Percentiles rank a stretch among this genome's conserved stretches.
These are phyloP conservation scores for Arenicola marina DNA, from an alignment of 2,888 invertebrate species.

Conservation along the genomic window DNA sequence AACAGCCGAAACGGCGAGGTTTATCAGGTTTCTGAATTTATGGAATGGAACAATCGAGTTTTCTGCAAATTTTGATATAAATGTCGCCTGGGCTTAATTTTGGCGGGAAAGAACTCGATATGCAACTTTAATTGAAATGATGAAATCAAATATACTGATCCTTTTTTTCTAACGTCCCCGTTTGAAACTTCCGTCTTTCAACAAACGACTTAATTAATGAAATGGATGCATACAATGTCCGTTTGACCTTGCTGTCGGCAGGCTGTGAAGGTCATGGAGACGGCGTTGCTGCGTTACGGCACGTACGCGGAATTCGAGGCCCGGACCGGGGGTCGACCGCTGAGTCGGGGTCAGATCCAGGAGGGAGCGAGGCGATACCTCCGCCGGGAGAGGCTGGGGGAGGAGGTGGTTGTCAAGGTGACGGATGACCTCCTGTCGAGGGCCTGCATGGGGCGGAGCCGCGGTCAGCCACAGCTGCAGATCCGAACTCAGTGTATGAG, in stretches of 20 bases:
- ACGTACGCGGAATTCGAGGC: constrained; percentile 51
- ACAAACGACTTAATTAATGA: too few species aligned
- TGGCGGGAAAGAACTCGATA: too few species aligned
- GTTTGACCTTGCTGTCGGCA: constrained; percentile 29
- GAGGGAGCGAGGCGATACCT: constrained; percentile 39
- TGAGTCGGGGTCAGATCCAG: constrained; percentile 42
- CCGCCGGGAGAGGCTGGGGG: constrained; percentile 22
- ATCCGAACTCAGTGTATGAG: constrained; percentile 48
- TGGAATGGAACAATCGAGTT: too few species aligned
- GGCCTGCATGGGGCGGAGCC: constrained; percentile 50
- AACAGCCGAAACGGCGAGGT: too few species aligned
- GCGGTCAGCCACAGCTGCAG: constrained; percentile 49
- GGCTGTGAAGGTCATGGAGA: constrained; percentile 53
- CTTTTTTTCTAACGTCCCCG: too few species aligned
- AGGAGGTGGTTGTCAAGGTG: constrained; percentile 19
- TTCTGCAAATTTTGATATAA: too few species aligned
- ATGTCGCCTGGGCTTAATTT: too few species aligned
- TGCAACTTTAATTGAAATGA: too few species aligned
- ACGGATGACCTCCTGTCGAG: constrained; percentile 47
- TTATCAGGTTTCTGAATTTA: too few species aligned
- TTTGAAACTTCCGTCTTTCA: too few species aligned
- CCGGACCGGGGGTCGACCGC: constrained; percentile 45
- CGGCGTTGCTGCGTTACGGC: constrained; percentile 45
- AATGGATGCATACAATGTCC: background rate
- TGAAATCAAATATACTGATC: too few species aligned